Conservation (phyloP, 2,888 invertebrate species). For the Girardia tigrina region DNA sequence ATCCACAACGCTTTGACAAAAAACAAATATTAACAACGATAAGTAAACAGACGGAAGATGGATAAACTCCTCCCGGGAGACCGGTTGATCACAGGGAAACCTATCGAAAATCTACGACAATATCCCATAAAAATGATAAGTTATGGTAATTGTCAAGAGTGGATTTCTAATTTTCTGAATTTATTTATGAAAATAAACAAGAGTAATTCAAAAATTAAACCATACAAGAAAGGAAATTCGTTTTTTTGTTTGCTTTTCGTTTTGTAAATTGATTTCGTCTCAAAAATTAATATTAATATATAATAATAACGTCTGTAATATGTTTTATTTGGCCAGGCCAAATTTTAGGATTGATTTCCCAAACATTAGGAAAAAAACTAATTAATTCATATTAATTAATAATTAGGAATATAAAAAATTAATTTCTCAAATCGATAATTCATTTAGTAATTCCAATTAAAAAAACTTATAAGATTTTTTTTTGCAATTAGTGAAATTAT, state of each 20-base stretch:
- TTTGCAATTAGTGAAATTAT: no score
- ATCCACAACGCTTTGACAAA: background rate
- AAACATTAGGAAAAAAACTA: no score
- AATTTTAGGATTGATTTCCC: no score
- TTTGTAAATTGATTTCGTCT: constrained; percentile 1
- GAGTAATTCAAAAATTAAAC: background rate
- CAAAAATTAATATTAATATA: background rate
- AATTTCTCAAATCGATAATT: no score
- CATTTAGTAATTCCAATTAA: no score
- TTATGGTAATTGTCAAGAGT: constrained; percentile 10
- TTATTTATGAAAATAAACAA: background rate
- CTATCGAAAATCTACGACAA: constrained; percentile 23
- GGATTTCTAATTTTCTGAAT: constrained; percentile 4
- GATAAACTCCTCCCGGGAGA: background rate
- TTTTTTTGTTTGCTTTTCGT: background rate
- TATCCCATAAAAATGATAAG: constrained; percentile 21
- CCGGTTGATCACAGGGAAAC: background rate
- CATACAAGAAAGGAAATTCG: background rate
- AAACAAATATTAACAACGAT: constrained; percentile 17
- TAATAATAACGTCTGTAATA: no score
- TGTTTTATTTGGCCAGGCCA: no score
- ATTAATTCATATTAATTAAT: no score
- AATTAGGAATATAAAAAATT: no score
- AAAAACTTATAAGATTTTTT: no score
- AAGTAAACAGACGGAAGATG: constrained; percentile 17